Evolutionary conservation across 2,113 vertebrate genomes (phyloP).

Genomic region (Pseudonaja textilis): DNA sequence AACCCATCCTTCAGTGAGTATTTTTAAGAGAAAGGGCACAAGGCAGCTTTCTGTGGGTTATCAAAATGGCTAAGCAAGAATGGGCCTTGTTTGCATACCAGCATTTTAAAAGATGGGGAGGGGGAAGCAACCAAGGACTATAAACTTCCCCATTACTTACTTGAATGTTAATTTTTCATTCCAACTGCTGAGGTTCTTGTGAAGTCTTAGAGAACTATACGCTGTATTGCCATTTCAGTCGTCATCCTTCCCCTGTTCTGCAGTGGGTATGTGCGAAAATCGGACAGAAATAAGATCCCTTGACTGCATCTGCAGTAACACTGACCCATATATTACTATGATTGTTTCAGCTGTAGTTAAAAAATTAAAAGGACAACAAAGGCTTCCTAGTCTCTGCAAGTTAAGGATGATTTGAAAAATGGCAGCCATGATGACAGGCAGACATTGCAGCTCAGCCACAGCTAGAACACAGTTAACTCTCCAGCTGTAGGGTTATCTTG

Average conservation of each 20-base stretch:
- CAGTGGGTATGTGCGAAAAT: neutral
- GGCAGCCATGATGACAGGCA: no score
- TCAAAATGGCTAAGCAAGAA: neutral
- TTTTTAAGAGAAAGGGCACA: neutral
- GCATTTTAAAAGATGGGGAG: neutral
- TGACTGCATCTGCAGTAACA: neutral
- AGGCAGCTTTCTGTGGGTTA: neutral
- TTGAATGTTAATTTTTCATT: neutral
- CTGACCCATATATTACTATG: neutral
- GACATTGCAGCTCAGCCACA: no score
- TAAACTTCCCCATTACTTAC: neutral
- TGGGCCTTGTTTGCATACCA: neutral
- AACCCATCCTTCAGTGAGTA: conserved; percentile 85
- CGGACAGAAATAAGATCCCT: neutral
- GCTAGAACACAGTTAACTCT: no score
- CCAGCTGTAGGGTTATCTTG: neutral
- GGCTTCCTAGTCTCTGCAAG: neutral
- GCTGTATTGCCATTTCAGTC: neutral
- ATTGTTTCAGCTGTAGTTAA: neutral
- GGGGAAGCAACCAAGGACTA: neutral
- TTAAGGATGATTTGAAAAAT: no score
- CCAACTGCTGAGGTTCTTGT: neutral
- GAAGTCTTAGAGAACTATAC: neutral
- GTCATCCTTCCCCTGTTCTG: neutral
- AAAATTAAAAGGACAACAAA: neutral